These are phyloP conservation scores for Rostrhamus sociabilis DNA, from an alignment of 2,797 vertebrate species.

Conservation along the genomic window DNA sequence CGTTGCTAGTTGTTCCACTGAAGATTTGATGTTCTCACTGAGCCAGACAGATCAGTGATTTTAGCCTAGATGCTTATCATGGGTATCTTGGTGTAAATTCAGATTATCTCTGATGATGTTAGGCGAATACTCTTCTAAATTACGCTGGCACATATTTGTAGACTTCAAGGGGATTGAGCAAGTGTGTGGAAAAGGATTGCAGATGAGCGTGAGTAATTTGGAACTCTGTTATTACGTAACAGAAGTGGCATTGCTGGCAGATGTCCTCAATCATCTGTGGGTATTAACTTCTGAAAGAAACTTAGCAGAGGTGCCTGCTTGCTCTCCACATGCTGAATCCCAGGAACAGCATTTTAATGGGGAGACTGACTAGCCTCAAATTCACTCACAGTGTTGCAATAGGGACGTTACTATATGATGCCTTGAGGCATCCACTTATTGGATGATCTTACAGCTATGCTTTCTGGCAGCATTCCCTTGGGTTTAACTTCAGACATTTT, in stretches of 20 bases:
- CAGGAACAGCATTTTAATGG: background rate
- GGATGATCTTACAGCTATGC: background rate
- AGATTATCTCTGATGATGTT: background rate
- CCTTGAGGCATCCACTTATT: background rate
- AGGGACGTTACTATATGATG: background rate
- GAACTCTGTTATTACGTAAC: background rate
- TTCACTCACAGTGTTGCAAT: background rate
- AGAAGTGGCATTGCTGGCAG: background rate
- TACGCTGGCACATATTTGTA: background rate
- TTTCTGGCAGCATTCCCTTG: constrained; percentile 4
- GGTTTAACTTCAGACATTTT: constrained; percentile 24
- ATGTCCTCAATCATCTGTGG: background rate
- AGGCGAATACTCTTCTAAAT: background rate
- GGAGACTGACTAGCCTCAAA: background rate
- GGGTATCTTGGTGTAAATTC: background rate
- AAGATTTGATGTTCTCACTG: background rate
- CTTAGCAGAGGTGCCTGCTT: background rate
- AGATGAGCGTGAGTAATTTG: background rate
- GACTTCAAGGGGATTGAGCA: background rate
- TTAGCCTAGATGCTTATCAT: background rate
- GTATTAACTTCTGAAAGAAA: background rate
- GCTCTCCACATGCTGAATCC: background rate
- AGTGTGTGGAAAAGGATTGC: background rate
- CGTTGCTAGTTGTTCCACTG: background rate
- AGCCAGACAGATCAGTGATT: background rate